A percentile compares a stretch with the other conserved stretches of the same genome.
phyloP scores from a whole-genome alignment of 2,888 invertebrate species.

The Hipparchia sbordonii region DNA sequence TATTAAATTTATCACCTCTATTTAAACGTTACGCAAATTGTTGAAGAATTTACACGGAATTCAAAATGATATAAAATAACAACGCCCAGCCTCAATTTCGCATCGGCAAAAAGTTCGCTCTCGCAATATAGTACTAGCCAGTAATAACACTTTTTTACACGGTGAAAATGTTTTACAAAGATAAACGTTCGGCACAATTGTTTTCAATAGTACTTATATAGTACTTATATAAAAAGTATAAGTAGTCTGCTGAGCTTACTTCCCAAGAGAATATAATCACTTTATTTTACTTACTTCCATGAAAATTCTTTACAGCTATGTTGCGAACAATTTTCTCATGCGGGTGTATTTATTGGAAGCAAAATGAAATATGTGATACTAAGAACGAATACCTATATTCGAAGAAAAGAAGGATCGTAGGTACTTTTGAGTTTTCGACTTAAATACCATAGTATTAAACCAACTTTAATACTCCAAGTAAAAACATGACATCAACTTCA shows the following conservation, averaged over 20 bases:
- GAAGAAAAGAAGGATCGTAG: no score
- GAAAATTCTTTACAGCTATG: neutral
- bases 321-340: neutral
- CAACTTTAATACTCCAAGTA: no score
- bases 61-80: constrained; percentile 25
- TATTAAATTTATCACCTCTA: neutral
- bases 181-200: neutral
- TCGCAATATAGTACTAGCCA: constrained; percentile 34
- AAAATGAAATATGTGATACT: no score
- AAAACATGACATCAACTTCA: no score
- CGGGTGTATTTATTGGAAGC: no score
- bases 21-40: neutral
- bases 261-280: no score
- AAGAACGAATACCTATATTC: no score
- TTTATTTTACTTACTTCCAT: neutral
- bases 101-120: constrained; percentile 38
- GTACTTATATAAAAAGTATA: neutral
- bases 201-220: neutral
- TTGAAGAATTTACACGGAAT: neutral
- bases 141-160: constrained; percentile 16
- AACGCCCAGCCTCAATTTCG: constrained; percentile 34
- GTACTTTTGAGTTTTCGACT: no score
- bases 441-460: no score
- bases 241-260: neutral
- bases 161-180: constrained; percentile 19